Evolutionary conservation across 2,113 vertebrate species (phyloP).

Genomic region (Larimichthys crocea): DNA sequence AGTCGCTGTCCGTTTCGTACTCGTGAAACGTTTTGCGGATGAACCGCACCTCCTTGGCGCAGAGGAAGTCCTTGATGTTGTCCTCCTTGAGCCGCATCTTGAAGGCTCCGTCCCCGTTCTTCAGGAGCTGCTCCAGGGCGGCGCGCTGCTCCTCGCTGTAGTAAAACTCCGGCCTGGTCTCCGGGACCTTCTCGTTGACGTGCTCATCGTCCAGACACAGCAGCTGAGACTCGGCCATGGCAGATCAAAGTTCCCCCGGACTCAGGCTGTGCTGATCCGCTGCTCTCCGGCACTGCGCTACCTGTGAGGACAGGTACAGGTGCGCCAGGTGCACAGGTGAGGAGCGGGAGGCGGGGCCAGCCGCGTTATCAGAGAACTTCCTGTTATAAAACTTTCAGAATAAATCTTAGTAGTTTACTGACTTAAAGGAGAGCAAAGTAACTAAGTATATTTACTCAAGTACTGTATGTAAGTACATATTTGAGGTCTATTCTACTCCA

Average conservation of each 20-base stretch:
- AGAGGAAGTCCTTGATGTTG: slow-evolving; percentile 89
- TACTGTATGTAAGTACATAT: background rate
- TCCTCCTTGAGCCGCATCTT: slow-evolving; percentile 85
- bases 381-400: slow-evolving; percentile 24
- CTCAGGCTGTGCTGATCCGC: background rate
- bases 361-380: background rate
- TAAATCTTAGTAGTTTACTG: slow-evolving; percentile 1
- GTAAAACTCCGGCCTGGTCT: slow-evolving; percentile 90
- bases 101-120: slow-evolving; percentile 88
- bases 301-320: slow-evolving; percentile 70
- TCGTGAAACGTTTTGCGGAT: slow-evolving; percentile 84
- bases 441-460: background rate
- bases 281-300: slow-evolving; percentile 13
- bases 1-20: slow-evolving; percentile 78
- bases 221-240: slow-evolving; percentile 95
- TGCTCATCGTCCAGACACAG: slow-evolving; percentile 90
- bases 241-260: background rate
- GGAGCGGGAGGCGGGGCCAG: slow-evolving; percentile 33
- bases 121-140: slow-evolving; percentile 89
- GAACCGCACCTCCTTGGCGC: slow-evolving; percentile 84
- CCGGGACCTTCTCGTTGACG: slow-evolving; percentile 90
- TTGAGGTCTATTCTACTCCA: no score
- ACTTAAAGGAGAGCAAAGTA: background rate
- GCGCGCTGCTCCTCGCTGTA: slow-evolving; percentile 96
- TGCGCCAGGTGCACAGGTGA: slow-evolving; percentile 48